Percentiles rank a stretch among this genome's conserved stretches.
Conservation (phyloP, 2,888 invertebrate genomes). For the Bombyx huttoni region DNA sequence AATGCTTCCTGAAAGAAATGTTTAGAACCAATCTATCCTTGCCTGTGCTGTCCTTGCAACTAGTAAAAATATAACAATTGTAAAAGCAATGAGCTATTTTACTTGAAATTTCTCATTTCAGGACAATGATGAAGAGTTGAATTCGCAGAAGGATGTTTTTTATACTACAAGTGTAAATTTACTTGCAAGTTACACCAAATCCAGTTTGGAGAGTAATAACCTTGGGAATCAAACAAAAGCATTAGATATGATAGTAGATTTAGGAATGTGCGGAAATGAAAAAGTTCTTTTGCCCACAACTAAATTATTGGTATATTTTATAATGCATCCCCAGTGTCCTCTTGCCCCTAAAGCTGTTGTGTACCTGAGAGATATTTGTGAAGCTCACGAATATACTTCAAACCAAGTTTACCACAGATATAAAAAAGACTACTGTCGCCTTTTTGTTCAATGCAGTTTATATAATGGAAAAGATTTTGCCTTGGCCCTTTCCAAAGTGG, state of each 20-base stretch:
- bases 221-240: slow-evolving; percentile 66
- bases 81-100: slow-evolving; percentile 5
- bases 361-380: slow-evolving; percentile 71
- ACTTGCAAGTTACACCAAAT: slow-evolving; percentile 54
- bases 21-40: too few relatives aligned
- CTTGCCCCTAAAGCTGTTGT: slow-evolving; percentile 71
- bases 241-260: slow-evolving; percentile 64
- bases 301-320: slow-evolving; percentile 72
- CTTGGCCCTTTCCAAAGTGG: slow-evolving; percentile 73
- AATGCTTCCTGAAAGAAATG: too few relatives aligned
- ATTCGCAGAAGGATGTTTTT: slow-evolving; percentile 40
- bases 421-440: slow-evolving; percentile 74
- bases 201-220: slow-evolving; percentile 64
- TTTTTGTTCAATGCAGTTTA: slow-evolving; percentile 74
- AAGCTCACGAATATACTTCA: slow-evolving; percentile 62
- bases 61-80: too few relatives aligned
- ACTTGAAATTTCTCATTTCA: slow-evolving; percentile 17
- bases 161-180: slow-evolving; percentile 43
- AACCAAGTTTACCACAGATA: slow-evolving; percentile 75
- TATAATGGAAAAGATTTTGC: slow-evolving; percentile 71
- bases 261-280: slow-evolving; percentile 47
- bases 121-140: slow-evolving; percentile 29
- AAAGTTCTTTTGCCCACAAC: slow-evolving; percentile 53
- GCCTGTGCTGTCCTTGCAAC: too few relatives aligned
- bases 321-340: slow-evolving; percentile 75